phyloP scores from a whole-genome alignment of 1,140 invertebrate species.

The Trichogramma pretiosum region DNA sequence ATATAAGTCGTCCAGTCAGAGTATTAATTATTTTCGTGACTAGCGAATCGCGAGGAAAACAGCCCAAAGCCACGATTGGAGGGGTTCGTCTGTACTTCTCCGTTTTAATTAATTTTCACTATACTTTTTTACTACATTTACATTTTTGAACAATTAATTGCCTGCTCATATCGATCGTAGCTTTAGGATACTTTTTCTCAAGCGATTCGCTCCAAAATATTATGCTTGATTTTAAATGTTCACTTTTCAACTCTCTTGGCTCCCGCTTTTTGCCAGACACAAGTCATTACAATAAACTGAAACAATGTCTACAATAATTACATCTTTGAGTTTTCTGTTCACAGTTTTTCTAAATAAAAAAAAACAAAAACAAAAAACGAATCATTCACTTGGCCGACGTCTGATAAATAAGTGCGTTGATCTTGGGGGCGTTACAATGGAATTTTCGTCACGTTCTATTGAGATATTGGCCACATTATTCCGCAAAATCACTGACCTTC shows the following conservation, averaged over 20 bases:
- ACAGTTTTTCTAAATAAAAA: background rate
- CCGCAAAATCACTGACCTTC: constrained; percentile 64
- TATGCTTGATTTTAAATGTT: too few species aligned
- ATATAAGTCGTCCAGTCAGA: constrained; percentile 14
- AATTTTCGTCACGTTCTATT: constrained; percentile 20
- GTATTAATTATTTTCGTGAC: constrained; percentile 6
- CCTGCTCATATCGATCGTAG: constrained; percentile 24
- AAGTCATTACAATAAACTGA: too few species aligned
- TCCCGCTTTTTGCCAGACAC: too few species aligned
- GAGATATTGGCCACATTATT: constrained; percentile 18
- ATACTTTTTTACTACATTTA: constrained; percentile 1
- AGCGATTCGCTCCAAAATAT: constrained; percentile 3
- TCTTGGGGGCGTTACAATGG: constrained; percentile 14
- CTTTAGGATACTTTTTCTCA: constrained; percentile 27
- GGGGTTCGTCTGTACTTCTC: background rate
- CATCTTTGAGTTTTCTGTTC: background rate
- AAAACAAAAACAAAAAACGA: constrained; percentile 8
- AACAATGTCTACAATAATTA: constrained; percentile 8
- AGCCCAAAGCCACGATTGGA: constrained; percentile 33
- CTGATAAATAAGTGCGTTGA: constrained; percentile 12
- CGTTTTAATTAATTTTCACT: background rate
- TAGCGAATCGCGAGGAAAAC: constrained; percentile 15
- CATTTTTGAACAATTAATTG: too few species aligned
- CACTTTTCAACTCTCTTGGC: too few species aligned
- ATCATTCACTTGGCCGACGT: constrained; percentile 13